A percentile compares a stretch with the other conserved stretches of the same genome.
These are phyloP conservation scores for Caenorhabditis becei DNA, from an alignment of 2,888 invertebrate species.

Conservation along the genomic window DNA sequence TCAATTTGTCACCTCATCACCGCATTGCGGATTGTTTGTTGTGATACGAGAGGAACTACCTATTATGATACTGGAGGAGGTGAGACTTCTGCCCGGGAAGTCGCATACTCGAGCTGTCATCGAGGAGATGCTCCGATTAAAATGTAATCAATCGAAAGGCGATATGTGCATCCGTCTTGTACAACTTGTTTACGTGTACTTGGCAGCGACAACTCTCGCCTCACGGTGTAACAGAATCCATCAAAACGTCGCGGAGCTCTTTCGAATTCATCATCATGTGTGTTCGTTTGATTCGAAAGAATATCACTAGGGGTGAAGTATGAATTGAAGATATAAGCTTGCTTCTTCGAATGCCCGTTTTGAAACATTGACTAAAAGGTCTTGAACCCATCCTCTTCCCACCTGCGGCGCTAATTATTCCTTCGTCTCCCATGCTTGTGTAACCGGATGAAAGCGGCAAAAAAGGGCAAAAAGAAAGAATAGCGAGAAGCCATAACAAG, in stretches of 20 bases:
- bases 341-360: too few relatives aligned
- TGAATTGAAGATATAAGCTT: too few relatives aligned
- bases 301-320: too few relatives aligned
- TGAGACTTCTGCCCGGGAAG: neutral
- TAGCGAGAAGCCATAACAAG: slow-evolving; percentile 49
- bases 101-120: slow-evolving; percentile 47
- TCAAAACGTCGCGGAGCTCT: slow-evolving; percentile 47
- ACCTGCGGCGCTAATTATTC: slow-evolving; percentile 45
- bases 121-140: slow-evolving; percentile 38
- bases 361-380: too few relatives aligned
- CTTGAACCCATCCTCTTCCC: neutral
- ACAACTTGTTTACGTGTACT: slow-evolving; percentile 61
- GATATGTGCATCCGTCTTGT: slow-evolving; percentile 51
- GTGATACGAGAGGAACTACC: slow-evolving; percentile 35
- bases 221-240: slow-evolving; percentile 47
- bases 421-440: slow-evolving; percentile 20
- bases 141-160: slow-evolving; percentile 55
- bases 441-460: slow-evolving; percentile 16
- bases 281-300: slow-evolving; percentile 7
- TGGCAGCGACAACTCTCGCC: slow-evolving; percentile 29
- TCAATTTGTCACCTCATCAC: slow-evolving; percentile 54
- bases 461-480: slow-evolving; percentile 33
- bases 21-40: slow-evolving; percentile 40
- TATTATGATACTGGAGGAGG: slow-evolving; percentile 20
- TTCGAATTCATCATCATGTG: slow-evolving; percentile 17